Conservation (phyloP, 2,797 vertebrate species). For the Poeciliopsis gracilis region DNA sequence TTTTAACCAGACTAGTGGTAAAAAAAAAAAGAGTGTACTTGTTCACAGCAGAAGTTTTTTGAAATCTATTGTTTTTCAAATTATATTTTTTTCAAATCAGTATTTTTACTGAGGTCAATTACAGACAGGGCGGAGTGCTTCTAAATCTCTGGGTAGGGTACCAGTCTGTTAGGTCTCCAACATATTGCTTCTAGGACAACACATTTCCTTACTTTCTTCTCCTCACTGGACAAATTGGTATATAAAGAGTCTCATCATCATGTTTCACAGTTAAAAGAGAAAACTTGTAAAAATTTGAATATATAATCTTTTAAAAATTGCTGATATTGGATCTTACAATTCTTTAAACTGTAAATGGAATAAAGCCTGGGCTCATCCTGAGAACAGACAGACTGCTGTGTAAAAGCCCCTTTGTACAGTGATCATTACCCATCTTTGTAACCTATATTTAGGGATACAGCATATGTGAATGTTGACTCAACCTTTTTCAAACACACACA, state of each 20-base stretch:
- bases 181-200: not conserved
- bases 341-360: slow-evolving; percentile 5
- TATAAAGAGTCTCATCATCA: not conserved
- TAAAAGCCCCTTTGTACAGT: slow-evolving; percentile 1
- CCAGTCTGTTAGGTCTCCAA: not conserved
- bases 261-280: not conserved
- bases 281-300: not conserved
- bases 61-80: not conserved
- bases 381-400: not conserved
- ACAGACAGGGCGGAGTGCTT: not conserved
- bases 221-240: not conserved
- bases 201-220: not conserved
- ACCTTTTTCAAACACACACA: slow-evolving; percentile 26
- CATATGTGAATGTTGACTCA: slow-evolving; percentile 44
- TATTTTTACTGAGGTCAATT: not conserved
- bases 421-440: slow-evolving; percentile 22
- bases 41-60: no score
- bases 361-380: slow-evolving; percentile 1
- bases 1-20: no score
- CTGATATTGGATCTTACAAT: not conserved
- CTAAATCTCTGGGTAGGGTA: not conserved
- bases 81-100: not conserved
- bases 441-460: slow-evolving; percentile 54
- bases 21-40: not conserved
- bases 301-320: not conserved